Base-by-base conservation (phyloP, 1,140 invertebrate genomes). In the Hesperophylax magnus region DNA sequence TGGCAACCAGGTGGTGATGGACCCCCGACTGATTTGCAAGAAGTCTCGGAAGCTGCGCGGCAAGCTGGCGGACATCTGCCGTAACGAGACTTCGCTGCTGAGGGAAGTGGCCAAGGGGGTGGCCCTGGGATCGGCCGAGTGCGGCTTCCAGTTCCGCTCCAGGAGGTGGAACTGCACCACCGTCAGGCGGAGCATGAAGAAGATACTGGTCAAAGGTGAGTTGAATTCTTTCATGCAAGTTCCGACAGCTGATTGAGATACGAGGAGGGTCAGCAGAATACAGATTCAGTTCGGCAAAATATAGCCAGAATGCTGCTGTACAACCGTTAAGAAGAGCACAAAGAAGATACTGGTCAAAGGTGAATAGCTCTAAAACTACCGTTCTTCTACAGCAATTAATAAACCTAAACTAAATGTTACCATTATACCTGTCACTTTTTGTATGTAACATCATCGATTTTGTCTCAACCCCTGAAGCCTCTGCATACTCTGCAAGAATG, bases 81-180 rank as follows among this genome's bases (percentile, higher is more conserved):
- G 90, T 53, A 94, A 94, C 86, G 93, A 95, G 87, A 94, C 93
- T 2, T 92, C 92, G 24, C 88, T 96, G n/a, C 87, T 97, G 79
- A 92, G 93, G 86, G 94, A 96, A 87, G 95, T 97, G 81, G 91
- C 92, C 27, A 91, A 91, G 83, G 96, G 96, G n/a, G 93, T 96
- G 56, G 91, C 93, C 78, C 87, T 95, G 67, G 96, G 94, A 17
- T 95, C 95, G 81, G 92, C 91, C 79, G 96, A 97, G 92, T 97
- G 96, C 86, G 94, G 96, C 80, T 93, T 93, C 85, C 96, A 97
- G 89, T 97, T 97, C 88, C 91, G 94, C 39, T 93, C 95, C 86
- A 91, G 95, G 69, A 90, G 94, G 83, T 97, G 96, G 96, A 97
- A 97, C 87, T 97, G 96, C 86, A 96, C 95, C 14, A 93, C 94